Percentiles rank a stretch among this genome's conserved stretches.
Conservation (phyloP, 2,797 vertebrate genomes). For the Urophycis tenuis region DNA sequence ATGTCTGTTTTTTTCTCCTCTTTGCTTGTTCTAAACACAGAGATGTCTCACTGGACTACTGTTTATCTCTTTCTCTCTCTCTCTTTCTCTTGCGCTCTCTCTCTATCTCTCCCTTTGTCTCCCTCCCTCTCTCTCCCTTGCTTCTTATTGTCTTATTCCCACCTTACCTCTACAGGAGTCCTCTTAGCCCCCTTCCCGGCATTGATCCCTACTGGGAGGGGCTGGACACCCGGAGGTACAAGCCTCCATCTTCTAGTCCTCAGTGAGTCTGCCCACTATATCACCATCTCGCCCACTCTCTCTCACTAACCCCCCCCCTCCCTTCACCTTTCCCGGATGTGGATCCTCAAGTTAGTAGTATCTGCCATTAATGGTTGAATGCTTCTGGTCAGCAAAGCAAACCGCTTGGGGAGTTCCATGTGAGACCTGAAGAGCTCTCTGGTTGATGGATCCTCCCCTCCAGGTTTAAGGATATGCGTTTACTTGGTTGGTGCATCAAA, state of each 20-base stretch:
- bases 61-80: conserved; percentile 11
- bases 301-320: conserved; percentile 44
- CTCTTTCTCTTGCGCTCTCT: conserved; percentile 21
- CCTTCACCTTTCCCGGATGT: conserved; percentile 34
- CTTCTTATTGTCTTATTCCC: conserved; percentile 51
- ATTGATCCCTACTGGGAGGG: conserved; percentile 68
- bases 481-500: background rate
- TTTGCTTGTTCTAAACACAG: background rate
- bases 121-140: conserved; percentile 30
- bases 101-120: conserved; percentile 37
- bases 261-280: conserved; percentile 67
- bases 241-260: conserved; percentile 58
- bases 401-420: conserved; percentile 15
- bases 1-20: background rate
- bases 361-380: conserved; percentile 42
- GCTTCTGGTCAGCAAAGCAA: conserved; percentile 37
- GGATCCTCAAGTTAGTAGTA: conserved; percentile 20
- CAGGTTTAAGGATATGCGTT: background rate
- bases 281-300: conserved; percentile 33
- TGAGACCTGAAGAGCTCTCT: background rate
- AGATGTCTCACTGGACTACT: background rate
- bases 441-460: background rate
- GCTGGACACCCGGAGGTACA: conserved; percentile 65
- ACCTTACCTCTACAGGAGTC: conserved; percentile 62
- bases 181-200: conserved; percentile 69